Base-by-base conservation (phyloP, 2,888 invertebrate species). In the Meganola albula region DNA sequence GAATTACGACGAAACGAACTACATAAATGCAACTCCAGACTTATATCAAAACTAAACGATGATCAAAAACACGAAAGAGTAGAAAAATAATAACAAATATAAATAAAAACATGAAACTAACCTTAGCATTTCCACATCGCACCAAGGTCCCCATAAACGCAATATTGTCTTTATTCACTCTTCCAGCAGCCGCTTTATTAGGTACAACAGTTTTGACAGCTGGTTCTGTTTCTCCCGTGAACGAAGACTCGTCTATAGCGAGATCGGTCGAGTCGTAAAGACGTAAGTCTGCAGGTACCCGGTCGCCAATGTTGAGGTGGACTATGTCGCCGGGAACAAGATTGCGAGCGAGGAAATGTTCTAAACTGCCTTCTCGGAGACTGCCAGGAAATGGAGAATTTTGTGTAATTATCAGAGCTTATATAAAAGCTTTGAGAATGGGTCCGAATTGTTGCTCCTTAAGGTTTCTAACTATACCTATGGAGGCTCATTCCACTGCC, bases 111-210 rank as follows among this genome's bases (percentile, higher is more conserved):
- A n/a, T n/a, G n/a, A n/a, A n/a, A n/a, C 45, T 48, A 12, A 95
- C 96, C 90, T 97, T 97, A 48, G 98, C 99, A 74, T 93, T 93
- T 5, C 99, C 99, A 70, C 95, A 96, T 26, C 98, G 89, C 7
- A 99, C 97, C 16, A 99, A 86, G 0, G 99, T 99, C 12, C 99
- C 99, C 98, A 99, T 96, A 72, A 98, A 99, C 0, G 96, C 98
- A 39, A 99, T 92, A 72, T 98, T 98, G 32, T 88, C 90, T 74
- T 92, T 94, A 42, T 89, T 90, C 28, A 90, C 90, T 48, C 91
- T 88, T 9, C 90, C 90, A 38, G 90, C 90, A 34, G 90, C 88
- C 7, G 89, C 88, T 44, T 88, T 89, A 14, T 84, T 87, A 40
- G 91, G 92, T 31, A 90, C 72, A 0, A 91, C 91, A 37, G 88